phyloP scores from a whole-genome alignment of 1,140 invertebrate species.

The Nasonia vitripennis region DNA sequence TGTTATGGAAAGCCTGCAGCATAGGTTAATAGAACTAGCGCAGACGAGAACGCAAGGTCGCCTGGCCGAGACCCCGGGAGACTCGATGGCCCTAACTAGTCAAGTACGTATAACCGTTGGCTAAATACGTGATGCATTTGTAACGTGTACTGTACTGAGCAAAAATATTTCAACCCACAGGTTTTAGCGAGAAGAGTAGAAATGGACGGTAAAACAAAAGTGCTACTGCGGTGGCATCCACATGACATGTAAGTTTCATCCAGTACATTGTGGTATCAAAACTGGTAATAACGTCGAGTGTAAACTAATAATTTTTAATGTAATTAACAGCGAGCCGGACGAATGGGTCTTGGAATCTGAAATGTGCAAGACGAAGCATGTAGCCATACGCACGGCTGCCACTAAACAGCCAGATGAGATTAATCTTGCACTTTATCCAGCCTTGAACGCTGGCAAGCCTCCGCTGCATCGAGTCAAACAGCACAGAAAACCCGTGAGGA shows the following conservation, averaged over 20 bases:
- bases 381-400: slow-evolving; percentile 75
- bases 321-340: slow-evolving; percentile 75
- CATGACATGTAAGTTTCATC: slow-evolving; percentile 80
- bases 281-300: neutral
- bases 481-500: slow-evolving; percentile 68
- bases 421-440: slow-evolving; percentile 65
- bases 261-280: neutral
- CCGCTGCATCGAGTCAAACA: slow-evolving; percentile 63
- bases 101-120: slow-evolving; percentile 73
- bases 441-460: slow-evolving; percentile 60
- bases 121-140: neutral
- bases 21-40: slow-evolving; percentile 79
- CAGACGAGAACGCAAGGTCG: slow-evolving; percentile 78
- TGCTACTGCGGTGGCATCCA: slow-evolving; percentile 83
- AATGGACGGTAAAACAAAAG: slow-evolving; percentile 77
- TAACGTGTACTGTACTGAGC: no score
- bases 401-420: slow-evolving; percentile 69
- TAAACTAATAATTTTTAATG: neutral
- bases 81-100: slow-evolving; percentile 80
- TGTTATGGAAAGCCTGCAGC: slow-evolving; percentile 90
- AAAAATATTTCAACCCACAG: slow-evolving; percentile 64
- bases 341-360: slow-evolving; percentile 80
- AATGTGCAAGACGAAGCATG: slow-evolving; percentile 73
- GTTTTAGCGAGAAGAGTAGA: slow-evolving; percentile 79
- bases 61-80: slow-evolving; percentile 73